Evolutionary conservation across 2,113 vertebrate species (phyloP).

Genomic region (Hippocampus barbouri): DNA sequence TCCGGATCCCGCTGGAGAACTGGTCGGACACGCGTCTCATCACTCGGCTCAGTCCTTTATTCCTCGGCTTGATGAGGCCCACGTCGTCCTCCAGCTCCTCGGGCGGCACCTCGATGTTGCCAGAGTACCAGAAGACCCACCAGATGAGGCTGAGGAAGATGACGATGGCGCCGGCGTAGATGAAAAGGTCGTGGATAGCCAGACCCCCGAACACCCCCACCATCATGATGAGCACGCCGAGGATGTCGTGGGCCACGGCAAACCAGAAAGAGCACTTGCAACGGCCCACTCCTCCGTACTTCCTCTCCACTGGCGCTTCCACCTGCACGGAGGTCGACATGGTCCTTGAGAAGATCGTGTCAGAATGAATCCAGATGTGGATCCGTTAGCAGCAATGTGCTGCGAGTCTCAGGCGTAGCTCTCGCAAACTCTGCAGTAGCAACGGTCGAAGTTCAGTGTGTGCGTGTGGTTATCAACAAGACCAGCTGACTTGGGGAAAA

Average conservation of each 20-base stretch:
- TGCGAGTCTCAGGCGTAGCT: background rate
- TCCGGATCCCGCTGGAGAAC: slow-evolving; percentile 57
- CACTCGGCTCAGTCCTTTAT: slow-evolving; percentile 32
- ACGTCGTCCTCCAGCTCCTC: slow-evolving; percentile 75
- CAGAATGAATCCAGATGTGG: slow-evolving; percentile 10
- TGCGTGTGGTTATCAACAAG: slow-evolving; percentile 43
- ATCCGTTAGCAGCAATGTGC: background rate
- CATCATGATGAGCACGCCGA: slow-evolving; percentile 78
- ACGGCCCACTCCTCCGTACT: slow-evolving; percentile 68
- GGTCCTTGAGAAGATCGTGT: background rate
- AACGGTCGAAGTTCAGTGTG: slow-evolving; percentile 58
- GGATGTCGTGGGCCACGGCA: slow-evolving; percentile 79
- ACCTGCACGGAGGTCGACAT: slow-evolving; percentile 55
- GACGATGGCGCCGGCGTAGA: slow-evolving; percentile 82
- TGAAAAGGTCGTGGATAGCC: slow-evolving; percentile 78
- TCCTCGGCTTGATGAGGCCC: slow-evolving; percentile 48
- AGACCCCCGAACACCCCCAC: slow-evolving; percentile 77
- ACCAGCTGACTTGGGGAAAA: slow-evolving; percentile 9
- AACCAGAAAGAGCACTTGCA: slow-evolving; percentile 86
- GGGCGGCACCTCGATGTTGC: slow-evolving; percentile 82
- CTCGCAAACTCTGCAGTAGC: slow-evolving; percentile 8
- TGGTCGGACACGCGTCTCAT: slow-evolving; percentile 54
- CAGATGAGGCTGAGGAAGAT: slow-evolving; percentile 89
- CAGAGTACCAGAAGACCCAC: slow-evolving; percentile 94
- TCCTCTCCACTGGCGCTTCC: slow-evolving; percentile 47